A percentile compares a stretch with the other conserved stretches of the same genome.
These are phyloP conservation scores for Mionectes macconnelli DNA, from an alignment of 2,113 vertebrate genomes.

Conservation along the genomic window DNA sequence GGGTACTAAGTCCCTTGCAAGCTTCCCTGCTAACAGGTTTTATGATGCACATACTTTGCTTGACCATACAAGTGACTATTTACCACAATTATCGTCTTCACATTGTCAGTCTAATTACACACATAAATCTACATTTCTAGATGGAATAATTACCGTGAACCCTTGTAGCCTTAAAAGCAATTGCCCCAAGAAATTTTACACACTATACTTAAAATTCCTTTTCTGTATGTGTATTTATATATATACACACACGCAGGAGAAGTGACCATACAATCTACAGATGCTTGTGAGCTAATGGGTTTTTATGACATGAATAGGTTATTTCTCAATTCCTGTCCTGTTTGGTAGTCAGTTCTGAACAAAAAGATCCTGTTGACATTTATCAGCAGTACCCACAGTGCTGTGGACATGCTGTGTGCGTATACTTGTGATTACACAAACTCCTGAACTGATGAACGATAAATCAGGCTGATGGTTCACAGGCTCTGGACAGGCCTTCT, in stretches of 20 bases:
- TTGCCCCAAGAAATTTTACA: background rate
- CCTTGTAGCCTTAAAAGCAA: background rate
- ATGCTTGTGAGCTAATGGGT: background rate
- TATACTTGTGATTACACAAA: background rate
- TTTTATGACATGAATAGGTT: background rate
- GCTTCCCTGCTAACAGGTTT: background rate
- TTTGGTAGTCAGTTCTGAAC: background rate
- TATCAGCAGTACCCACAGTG: background rate
- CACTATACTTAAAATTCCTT: background rate
- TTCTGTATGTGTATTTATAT: background rate
- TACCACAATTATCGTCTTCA: background rate
- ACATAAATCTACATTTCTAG: background rate
- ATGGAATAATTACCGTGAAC: background rate
- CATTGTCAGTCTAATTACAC: background rate
- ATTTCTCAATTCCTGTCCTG: background rate
- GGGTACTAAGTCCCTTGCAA: background rate
- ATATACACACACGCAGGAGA: rapidly evolving
- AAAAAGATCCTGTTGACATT: background rate
- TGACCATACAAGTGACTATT: background rate
- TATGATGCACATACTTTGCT: background rate
- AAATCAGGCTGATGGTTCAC: background rate
- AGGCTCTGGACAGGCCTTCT: background rate
- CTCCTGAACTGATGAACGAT: background rate
- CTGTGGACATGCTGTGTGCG: rapidly evolving
- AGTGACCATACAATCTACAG: background rate